phyloP scores from a whole-genome alignment of 2,888 invertebrate species.

The Tetropium fuscum region DNA sequence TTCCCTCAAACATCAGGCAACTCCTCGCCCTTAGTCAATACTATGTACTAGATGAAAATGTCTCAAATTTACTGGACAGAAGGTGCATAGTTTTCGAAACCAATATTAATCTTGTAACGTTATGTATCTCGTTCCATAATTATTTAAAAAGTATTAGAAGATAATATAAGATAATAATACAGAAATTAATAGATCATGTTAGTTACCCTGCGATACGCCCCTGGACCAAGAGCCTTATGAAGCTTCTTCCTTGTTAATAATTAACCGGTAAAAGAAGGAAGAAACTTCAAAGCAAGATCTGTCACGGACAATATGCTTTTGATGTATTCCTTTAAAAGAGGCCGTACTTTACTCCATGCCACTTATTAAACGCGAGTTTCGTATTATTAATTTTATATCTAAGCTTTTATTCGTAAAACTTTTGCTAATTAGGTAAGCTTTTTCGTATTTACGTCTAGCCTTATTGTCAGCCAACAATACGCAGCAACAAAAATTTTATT shows the following conservation, averaged over 20 bases:
- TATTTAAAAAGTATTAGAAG: too few species aligned
- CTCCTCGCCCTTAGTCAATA: too few species aligned
- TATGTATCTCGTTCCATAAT: too few species aligned
- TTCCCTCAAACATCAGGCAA: too few species aligned
- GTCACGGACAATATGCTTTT: slow-evolving; percentile 64
- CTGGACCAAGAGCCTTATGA: slow-evolving; percentile 50
- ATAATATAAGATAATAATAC: too few species aligned
- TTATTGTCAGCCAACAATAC: slow-evolving; percentile 7
- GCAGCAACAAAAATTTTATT: slow-evolving; percentile 16
- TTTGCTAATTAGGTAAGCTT: slow-evolving; percentile 46
- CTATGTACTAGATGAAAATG: too few species aligned
- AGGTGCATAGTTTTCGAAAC: too few species aligned
- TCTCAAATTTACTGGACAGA: too few species aligned
- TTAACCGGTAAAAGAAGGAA: slow-evolving; percentile 63
- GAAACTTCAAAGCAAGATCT: slow-evolving; percentile 63
- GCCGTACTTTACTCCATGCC: slow-evolving; percentile 37
- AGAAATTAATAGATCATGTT: too few species aligned
- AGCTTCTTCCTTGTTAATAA: slow-evolving; percentile 64
- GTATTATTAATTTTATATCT: slow-evolving; percentile 53
- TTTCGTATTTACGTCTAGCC: slow-evolving; percentile 16
- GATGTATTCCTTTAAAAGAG: slow-evolving; percentile 56
- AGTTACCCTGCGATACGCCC: slow-evolving; percentile 10
- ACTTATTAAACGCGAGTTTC: slow-evolving; percentile 53
- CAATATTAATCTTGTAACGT: too few species aligned
- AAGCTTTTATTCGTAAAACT: slow-evolving; percentile 45